Conservation (phyloP, 2,113 vertebrate species). For the Neogobius melanostomus region DNA sequence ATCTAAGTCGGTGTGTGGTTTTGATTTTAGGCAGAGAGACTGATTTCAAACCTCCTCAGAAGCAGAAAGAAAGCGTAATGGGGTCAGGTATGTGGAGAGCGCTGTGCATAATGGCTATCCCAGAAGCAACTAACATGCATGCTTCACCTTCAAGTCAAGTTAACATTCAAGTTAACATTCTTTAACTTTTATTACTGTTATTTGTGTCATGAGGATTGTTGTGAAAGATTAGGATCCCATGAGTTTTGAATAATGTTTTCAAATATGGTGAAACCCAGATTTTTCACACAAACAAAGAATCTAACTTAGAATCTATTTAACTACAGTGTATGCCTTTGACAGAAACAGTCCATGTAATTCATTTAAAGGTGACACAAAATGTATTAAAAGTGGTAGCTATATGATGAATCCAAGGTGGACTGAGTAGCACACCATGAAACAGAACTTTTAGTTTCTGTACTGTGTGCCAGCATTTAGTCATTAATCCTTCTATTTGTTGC, state of each 20-base stretch:
- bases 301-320: neutral
- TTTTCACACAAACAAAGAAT: neutral
- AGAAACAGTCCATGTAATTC: too few species aligned
- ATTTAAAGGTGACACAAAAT: too few species aligned
- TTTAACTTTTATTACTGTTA: slow-evolving; percentile 31
- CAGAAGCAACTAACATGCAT: slow-evolving; percentile 59
- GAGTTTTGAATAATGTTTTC: neutral
- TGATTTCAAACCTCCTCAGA: slow-evolving; percentile 67
- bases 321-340: neutral
- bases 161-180: slow-evolving; percentile 28
- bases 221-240: neutral
- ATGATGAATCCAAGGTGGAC: too few species aligned
- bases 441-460: too few species aligned
- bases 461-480: too few species aligned
- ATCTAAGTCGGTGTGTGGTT: slow-evolving; percentile 67
- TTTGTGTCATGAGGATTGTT: neutral
- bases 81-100: slow-evolving; percentile 64
- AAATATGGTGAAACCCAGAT: neutral
- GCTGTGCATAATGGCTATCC: slow-evolving; percentile 32
- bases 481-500: too few species aligned
- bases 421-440: too few species aligned
- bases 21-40: slow-evolving; percentile 67
- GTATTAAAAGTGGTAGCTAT: too few species aligned
- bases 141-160: slow-evolving; percentile 23
- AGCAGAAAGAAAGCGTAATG: slow-evolving; percentile 46